These are phyloP conservation scores for Hedychridium roseum DNA, from an alignment of 2,888 invertebrate species.

Conservation along the genomic window DNA sequence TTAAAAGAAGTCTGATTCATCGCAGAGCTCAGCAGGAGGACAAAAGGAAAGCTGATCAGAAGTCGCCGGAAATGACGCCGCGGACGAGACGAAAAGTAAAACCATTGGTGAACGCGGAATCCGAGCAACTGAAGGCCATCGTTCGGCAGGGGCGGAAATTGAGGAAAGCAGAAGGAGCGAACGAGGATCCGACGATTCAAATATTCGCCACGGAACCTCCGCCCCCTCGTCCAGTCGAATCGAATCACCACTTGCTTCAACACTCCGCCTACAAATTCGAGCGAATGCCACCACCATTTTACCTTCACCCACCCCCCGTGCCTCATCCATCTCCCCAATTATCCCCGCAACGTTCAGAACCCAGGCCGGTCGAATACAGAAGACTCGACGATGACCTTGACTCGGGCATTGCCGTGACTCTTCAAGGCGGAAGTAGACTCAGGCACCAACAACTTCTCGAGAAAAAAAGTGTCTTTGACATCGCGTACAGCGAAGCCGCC, in stretches of 20 bases:
- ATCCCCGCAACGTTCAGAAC: constrained; percentile 43
- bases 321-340: constrained; percentile 54
- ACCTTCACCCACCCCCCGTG: constrained; percentile 56
- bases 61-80: constrained; percentile 41
- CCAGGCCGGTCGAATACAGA: constrained; percentile 11
- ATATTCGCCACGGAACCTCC: constrained; percentile 57
- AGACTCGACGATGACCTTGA: constrained; percentile 64
- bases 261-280: constrained; percentile 83
- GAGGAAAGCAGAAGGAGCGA: constrained; percentile 64
- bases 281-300: constrained; percentile 52
- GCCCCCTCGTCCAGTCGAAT: constrained; percentile 58
- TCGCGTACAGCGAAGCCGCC: constrained; percentile 90
- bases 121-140: constrained; percentile 59
- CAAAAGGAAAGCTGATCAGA: constrained; percentile 24
- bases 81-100: constrained; percentile 46
- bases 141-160: constrained; percentile 61
- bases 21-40: constrained; percentile 30
- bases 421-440: constrained; percentile 45
- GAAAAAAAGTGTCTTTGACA: constrained; percentile 92
- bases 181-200: constrained; percentile 51
- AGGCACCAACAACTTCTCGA: constrained; percentile 69
- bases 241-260: constrained; percentile 76
- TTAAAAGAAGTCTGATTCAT: constrained; percentile 34
- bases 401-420: constrained; percentile 79
- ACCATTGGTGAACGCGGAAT: constrained; percentile 58